phyloP scores from a whole-genome alignment of 2,797 vertebrate species.

The Bradypus variegatus region DNA sequence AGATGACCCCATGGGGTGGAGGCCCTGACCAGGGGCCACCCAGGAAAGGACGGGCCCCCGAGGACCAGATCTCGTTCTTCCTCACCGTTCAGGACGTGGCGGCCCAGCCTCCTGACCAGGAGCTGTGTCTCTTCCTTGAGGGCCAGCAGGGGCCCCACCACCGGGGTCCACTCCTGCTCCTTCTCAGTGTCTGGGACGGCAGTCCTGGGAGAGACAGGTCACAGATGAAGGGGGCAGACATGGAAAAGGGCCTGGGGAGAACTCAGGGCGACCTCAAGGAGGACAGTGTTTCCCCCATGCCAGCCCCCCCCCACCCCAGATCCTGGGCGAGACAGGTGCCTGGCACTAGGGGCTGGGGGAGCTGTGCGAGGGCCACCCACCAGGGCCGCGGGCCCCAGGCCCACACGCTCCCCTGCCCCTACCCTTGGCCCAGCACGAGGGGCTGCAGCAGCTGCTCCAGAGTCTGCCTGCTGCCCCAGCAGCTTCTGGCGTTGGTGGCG shows the following conservation, averaged over 20 bases:
- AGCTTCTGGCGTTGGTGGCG: constrained; percentile 70
- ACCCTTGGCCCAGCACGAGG: constrained; percentile 79
- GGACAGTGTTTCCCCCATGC: background rate
- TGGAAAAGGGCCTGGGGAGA: background rate
- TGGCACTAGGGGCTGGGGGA: too few species aligned
- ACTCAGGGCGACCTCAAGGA: too few species aligned
- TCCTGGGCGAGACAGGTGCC: background rate
- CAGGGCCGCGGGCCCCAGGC: background rate
- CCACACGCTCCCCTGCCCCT: background rate
- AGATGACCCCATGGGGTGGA: background rate
- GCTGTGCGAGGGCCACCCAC: background rate
- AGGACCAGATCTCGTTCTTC: background rate
- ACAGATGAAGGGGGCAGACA: accelerated
- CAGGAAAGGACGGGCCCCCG: background rate
- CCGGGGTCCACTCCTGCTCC: constrained; percentile 68
- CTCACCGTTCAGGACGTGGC: constrained; percentile 59
- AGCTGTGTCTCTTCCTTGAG: constrained; percentile 69
- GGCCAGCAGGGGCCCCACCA: constrained; percentile 51
- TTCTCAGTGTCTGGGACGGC: constrained; percentile 65
- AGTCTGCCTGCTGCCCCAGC: constrained; percentile 70
- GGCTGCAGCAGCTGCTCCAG: constrained; percentile 83
- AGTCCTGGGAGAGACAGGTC: constrained; percentile 48
- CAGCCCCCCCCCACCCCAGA: too few species aligned
- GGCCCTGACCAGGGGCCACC: background rate
- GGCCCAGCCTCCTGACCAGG: constrained; percentile 74